phyloP scores from a whole-genome alignment of 1,140 invertebrate genomes.

The Pentalonia nigronervosa region DNA sequence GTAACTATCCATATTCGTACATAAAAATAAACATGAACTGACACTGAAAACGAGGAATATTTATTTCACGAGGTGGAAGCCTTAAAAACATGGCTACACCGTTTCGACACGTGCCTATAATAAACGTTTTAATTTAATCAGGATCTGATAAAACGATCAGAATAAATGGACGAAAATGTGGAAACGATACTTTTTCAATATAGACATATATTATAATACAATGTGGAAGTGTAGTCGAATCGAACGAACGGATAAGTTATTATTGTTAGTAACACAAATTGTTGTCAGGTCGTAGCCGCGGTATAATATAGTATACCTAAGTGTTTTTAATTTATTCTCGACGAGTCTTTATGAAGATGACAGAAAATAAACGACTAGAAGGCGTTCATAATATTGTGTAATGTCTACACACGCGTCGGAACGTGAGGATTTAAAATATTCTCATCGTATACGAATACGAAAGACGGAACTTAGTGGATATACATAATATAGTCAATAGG shows the following conservation, averaged over 20 bases:
- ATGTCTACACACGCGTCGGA: background rate
- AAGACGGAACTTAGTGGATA: background rate
- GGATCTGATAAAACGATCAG: background rate
- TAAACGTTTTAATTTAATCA: background rate
- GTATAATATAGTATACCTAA: background rate
- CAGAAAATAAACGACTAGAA: background rate
- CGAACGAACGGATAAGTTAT: background rate
- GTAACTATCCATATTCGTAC: too few species aligned
- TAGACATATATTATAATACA: too few species aligned
- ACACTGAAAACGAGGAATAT: too few species aligned
- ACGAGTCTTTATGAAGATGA: background rate
- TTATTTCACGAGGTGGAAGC: too few species aligned
- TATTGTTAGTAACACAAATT: background rate
- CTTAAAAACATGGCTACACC: too few species aligned
- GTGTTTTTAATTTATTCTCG: background rate
- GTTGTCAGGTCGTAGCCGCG: background rate
- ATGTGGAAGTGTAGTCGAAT: too few species aligned
- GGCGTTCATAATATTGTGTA: conserved; percentile 8
- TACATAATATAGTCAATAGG: conserved; percentile 18
- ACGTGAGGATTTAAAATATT: conserved; percentile 28
- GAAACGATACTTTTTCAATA: too few species aligned
- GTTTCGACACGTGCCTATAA: background rate
- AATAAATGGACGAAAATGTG: too few species aligned
- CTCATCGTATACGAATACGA: background rate
- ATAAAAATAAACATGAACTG: too few species aligned